These are phyloP conservation scores for Zaprionus obscuricornis DNA, from an alignment of 2,888 invertebrate species.

Conservation along the genomic window DNA sequence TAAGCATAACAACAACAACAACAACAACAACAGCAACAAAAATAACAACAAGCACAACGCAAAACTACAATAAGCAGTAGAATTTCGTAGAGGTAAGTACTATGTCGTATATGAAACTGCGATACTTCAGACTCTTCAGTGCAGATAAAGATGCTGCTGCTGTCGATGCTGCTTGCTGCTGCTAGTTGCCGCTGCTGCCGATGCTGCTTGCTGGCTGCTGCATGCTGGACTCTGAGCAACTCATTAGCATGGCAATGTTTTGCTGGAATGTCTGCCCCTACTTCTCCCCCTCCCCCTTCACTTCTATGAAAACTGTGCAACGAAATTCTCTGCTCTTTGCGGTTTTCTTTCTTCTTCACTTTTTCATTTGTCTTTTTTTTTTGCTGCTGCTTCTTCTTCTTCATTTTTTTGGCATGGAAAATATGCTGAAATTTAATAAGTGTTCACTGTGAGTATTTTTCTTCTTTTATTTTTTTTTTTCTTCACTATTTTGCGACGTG, in stretches of 20 bases:
- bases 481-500: constrained; percentile 31
- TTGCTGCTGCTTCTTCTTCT: constrained; percentile 4
- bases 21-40: no score
- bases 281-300: no score
- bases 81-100: constrained; percentile 54
- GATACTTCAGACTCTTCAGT: no score
- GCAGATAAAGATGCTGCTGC: no score
- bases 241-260: constrained; percentile 49
- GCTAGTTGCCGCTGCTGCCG: no score
- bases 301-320: constrained; percentile 3
- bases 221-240: not conserved
- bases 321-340: constrained; percentile 46
- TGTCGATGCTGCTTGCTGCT: no score
- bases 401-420: constrained; percentile 60
- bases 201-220: not conserved
- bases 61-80: not conserved
- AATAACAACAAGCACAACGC: no score
- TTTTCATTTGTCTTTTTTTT: constrained; percentile 3
- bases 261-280: not conserved
- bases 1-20: constrained; percentile 15
- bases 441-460: constrained; percentile 50
- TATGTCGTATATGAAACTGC: no score
- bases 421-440: constrained; percentile 74
- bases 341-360: constrained; percentile 38
- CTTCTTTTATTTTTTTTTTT: constrained; percentile 38